phyloP scores from a whole-genome alignment of 2,797 vertebrate genomes.

The Masticophis lateralis region DNA sequence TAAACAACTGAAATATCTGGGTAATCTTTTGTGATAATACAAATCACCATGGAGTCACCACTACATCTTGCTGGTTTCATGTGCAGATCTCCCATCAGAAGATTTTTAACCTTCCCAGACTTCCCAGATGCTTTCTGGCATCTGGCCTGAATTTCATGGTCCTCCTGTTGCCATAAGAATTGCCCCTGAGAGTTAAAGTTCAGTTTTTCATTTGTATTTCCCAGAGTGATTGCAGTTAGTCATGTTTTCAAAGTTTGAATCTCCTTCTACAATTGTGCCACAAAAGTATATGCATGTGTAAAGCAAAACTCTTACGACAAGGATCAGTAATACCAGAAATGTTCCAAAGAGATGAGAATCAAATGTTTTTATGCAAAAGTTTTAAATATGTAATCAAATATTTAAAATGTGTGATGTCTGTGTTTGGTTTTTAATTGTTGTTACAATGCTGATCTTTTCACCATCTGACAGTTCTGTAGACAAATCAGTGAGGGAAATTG shows the following conservation, averaged over 20 bases:
- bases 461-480: slow-evolving; percentile 59
- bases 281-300: neutral
- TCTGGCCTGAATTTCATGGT: neutral
- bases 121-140: neutral
- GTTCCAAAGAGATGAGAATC: slow-evolving; percentile 51
- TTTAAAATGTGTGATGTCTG: slow-evolving; percentile 43
- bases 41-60: neutral
- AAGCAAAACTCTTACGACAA: slow-evolving; percentile 17
- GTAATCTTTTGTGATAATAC: slow-evolving; percentile 4
- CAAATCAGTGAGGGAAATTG: slow-evolving; percentile 31
- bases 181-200: slow-evolving; percentile 4
- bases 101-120: neutral
- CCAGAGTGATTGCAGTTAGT: slow-evolving; percentile 2
- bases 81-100: neutral
- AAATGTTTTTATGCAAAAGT: slow-evolving; percentile 26
- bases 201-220: slow-evolving; percentile 34
- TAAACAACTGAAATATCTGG: slow-evolving; percentile 37
- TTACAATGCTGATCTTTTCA: slow-evolving; percentile 57
- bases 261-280: neutral
- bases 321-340: slow-evolving; percentile 52
- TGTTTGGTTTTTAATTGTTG: slow-evolving; percentile 35
- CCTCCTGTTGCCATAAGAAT: neutral
- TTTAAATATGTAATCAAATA: neutral
- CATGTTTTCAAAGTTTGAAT: neutral
- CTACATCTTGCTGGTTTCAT: slow-evolving; percentile 22